A percentile compares a stretch with the other conserved stretches of the same genome.
phyloP scores from a whole-genome alignment of 2,888 invertebrate species.

The Mechanitis messenoides region DNA sequence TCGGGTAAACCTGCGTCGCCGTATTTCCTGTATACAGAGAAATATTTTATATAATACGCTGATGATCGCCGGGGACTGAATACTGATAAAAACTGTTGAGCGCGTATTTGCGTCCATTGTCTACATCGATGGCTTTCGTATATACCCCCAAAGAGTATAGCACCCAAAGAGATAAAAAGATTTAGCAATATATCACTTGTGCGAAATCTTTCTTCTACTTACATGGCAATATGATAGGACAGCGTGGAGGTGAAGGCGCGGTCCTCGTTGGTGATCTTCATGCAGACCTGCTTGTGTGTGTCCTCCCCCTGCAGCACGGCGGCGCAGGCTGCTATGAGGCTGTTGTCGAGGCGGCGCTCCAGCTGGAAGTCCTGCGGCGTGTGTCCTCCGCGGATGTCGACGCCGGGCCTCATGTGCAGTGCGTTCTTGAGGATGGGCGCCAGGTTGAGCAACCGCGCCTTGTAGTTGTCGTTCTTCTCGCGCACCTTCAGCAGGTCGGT shows the following conservation, averaged over 20 bases:
- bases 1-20: conserved; percentile 91
- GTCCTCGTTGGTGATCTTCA: conserved; percentile 93
- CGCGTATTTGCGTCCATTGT: no score
- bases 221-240: conserved; percentile 96
- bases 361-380: conserved; percentile 90
- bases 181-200: no score
- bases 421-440: conserved; percentile 92
- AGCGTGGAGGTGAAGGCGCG: conserved; percentile 95
- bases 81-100: no score
- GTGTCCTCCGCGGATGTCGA: conserved; percentile 93
- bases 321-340: conserved; percentile 82
- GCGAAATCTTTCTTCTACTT: conserved; percentile 42
- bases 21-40: conserved; percentile 80
- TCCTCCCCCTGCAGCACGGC: conserved; percentile 85
- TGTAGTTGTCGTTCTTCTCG: conserved; percentile 82
- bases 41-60: no score
- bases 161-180: no score
- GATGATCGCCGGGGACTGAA: no score
- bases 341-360: conserved; percentile 88
- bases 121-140: no score
- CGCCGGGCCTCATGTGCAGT: conserved; percentile 90
- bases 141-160: no score
- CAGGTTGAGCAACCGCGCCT: conserved; percentile 91
- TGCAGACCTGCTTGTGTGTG: conserved; percentile 81
- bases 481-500: conserved; percentile 90